These are phyloP conservation scores for Drosophila kepulauana DNA, from an alignment of 1,140 invertebrate genomes.

Conservation along the genomic window DNA sequence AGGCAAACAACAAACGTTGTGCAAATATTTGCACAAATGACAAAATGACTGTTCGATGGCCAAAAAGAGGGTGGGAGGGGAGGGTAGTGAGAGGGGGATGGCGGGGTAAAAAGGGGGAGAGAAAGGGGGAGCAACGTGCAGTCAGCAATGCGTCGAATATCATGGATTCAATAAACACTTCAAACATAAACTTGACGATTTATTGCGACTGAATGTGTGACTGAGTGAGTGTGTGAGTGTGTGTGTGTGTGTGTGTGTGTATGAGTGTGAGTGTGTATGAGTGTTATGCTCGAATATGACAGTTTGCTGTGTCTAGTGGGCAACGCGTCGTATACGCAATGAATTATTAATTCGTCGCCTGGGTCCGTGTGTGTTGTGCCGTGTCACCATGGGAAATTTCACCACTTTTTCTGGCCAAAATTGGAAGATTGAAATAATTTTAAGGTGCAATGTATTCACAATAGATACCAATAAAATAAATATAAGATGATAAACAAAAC, in stretches of 20 bases:
- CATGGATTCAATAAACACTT: slow-evolving; percentile 83
- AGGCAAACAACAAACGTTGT: slow-evolving; percentile 39
- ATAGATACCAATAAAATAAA: too few species aligned
- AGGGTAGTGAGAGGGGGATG: background rate
- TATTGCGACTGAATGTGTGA: slow-evolving; percentile 60
- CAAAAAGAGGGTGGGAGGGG: background rate
- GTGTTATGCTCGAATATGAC: slow-evolving; percentile 72
- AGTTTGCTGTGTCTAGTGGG: slow-evolving; percentile 70
- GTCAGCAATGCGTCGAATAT: slow-evolving; percentile 69
- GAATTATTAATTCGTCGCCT: slow-evolving; percentile 82
- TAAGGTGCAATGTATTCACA: too few species aligned
- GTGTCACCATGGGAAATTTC: too few species aligned
- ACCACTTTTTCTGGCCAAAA: too few species aligned
- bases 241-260: slow-evolving; percentile 33
- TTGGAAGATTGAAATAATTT: too few species aligned
- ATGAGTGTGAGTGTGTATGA: slow-evolving; percentile 25
- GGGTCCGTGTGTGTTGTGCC: slow-evolving; percentile 29
- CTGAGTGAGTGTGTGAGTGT: slow-evolving; percentile 15
- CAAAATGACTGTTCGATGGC: slow-evolving; percentile 43
- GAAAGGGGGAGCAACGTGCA: slow-evolving; percentile 20
- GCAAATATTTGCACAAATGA: slow-evolving; percentile 63
- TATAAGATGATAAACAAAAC: too few species aligned
- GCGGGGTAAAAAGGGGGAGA: background rate
- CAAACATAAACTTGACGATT: slow-evolving; percentile 82
- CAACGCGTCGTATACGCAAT: slow-evolving; percentile 79